Base-by-base conservation (phyloP, 2,797 vertebrate species). In the Protonibea diacanthus region DNA sequence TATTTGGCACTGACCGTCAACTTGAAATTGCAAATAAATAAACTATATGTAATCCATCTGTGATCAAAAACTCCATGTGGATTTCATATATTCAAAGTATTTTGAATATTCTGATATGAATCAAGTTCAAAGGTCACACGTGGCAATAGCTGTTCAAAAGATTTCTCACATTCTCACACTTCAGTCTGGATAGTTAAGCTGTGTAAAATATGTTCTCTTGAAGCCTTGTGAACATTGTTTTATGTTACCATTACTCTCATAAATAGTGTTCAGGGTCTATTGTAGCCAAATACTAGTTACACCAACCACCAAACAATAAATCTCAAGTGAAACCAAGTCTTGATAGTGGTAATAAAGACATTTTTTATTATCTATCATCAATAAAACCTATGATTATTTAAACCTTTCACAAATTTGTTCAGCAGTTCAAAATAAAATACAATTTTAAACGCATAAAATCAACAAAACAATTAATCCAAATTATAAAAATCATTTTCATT, bases 301-400 rank as follows among this genome's bases (percentile, higher is more conserved):
- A 42, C 7, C 8, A 56, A 42, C 64, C 15, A 70, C 7, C 8
- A 56, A 42, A 67, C 15, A 70, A 52, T 18, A 45, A 66, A 29
- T 13, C 6, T 0, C 40, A n/a, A 14, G 57, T 40, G 13, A 75
- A 38, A 67, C 8, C 15, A 53, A 17, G 4, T 12, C 23, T 40
- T 23, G 4, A 64, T 27, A 64, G 60, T 79, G 66, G 69, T 81
- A 82, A 73, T 78, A 84, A 83, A 88, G 82, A 80, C 52, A n/a
- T 14, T 38, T 68, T 85, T 87, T 85, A 88, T 89, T 91, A 51
- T 76, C 63, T 55, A 66, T 84, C 47, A 71, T 72, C 78, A 77
- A 80, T 81, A 83, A 78, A 85, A 12, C 21, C 64, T 74, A 62
- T 71, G 61, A 80, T 81, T 47, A 84, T 84, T 86, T 70, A 60